phyloP scores from a whole-genome alignment of 2,797 vertebrate species.

The Meda fulgida region DNA sequence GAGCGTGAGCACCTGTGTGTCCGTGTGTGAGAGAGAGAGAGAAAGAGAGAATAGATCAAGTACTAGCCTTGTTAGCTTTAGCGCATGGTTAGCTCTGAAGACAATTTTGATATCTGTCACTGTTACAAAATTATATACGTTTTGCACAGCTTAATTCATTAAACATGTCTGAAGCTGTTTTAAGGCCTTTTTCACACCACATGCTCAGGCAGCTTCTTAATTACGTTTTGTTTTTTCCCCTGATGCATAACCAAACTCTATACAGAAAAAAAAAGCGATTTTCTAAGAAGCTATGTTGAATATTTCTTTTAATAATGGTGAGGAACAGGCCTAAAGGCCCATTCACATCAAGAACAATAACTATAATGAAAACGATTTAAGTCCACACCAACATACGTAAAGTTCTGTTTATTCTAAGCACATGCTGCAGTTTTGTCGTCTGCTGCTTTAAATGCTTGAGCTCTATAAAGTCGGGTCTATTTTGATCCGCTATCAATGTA shows the following conservation, averaged over 20 bases:
- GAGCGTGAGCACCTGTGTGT: constrained; percentile 20
- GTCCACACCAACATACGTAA: not conserved
- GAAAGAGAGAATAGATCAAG: not conserved
- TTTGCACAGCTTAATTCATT: not conserved
- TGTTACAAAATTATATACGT: not conserved
- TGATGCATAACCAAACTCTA: not conserved
- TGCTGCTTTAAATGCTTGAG: too few species aligned
- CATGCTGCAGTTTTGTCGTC: too few species aligned
- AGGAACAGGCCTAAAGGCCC: too few species aligned
- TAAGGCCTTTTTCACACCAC: not conserved
- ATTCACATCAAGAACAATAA: not conserved
- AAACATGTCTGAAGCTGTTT: not conserved
- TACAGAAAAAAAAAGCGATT: not conserved
- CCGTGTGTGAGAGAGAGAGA: constrained; percentile 3
- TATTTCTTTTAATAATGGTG: too few species aligned
- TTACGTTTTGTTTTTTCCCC: not conserved
- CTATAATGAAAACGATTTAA: not conserved
- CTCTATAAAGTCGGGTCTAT: too few species aligned
- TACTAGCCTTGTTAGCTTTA: constrained; percentile 41
- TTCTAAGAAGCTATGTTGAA: not conserved
- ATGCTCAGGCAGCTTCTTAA: not conserved
- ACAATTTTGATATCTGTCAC: not conserved
- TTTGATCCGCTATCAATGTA: too few species aligned
- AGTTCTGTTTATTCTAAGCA: not conserved
- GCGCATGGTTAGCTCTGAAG: not conserved